phyloP scores from a whole-genome alignment of 37 sponge, comb jelly and placozoan species.

The Ephydatia muelleri region DNA sequence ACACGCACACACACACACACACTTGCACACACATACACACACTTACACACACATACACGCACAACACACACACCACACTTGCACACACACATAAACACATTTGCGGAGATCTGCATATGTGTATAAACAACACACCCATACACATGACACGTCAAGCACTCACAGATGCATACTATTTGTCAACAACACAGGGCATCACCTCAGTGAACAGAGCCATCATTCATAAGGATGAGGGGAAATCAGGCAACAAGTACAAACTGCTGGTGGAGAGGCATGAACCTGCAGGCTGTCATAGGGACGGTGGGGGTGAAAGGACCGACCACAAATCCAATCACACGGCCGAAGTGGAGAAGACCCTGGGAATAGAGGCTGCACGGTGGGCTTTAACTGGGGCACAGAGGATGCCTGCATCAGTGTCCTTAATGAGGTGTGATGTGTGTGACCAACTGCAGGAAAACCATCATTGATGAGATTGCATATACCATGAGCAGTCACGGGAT shows the following conservation, averaged over 20 bases:
- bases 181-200: constrained; percentile 73
- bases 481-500: constrained; percentile 98
- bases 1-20: no score
- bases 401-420: background rate
- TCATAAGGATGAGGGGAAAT: constrained; percentile 72
- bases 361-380: constrained; percentile 95
- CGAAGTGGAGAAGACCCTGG: constrained; percentile 85
- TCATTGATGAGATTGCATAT: constrained; percentile 92
- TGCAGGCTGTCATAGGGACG: constrained; percentile 90
- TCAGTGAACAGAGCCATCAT: constrained; percentile 90
- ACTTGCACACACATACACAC: no score
- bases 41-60: no score
- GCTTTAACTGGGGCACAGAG: background rate
- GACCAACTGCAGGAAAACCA: constrained; percentile 62
- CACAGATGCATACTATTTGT: background rate
- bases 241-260: constrained; percentile 78
- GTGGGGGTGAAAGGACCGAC: constrained; percentile 80
- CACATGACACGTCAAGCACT: no score
- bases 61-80: no score
- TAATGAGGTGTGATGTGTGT: background rate
- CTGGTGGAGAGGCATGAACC: constrained; percentile 89
- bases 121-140: no score
- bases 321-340: constrained; percentile 88
- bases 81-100: no score
- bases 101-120: no score